A percentile compares a stretch with the other conserved stretches of the same genome.
Evolutionary conservation across 2,797 vertebrate genomes (phyloP).

Genomic region (Pygocentrus nattereri): DNA sequence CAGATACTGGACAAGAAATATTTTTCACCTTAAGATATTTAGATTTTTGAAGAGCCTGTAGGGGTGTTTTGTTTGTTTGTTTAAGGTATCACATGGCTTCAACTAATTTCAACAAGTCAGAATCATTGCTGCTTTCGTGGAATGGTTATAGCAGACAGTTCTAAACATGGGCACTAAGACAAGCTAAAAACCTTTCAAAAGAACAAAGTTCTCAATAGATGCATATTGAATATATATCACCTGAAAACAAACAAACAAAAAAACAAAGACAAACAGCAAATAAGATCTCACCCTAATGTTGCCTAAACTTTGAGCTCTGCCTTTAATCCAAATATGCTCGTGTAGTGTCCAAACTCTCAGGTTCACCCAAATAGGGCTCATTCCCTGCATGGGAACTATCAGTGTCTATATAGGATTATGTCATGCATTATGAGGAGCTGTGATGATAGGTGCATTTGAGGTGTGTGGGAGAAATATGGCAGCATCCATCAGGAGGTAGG

Average conservation of each 20-base stretch:
- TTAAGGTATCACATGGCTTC: too few relatives aligned
- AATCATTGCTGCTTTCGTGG: too few relatives aligned
- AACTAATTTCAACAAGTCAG: too few relatives aligned
- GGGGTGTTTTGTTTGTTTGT: background rate
- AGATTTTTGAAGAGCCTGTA: background rate
- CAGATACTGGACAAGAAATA: background rate
- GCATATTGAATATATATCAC: background rate
- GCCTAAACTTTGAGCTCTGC: background rate
- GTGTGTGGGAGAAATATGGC: constrained; percentile 75
- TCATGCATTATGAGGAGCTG: constrained; percentile 66
- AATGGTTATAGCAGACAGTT: background rate
- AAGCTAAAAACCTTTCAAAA: background rate
- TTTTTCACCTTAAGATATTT: background rate
- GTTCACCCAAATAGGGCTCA: constrained; percentile 51
- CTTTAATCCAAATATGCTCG: background rate
- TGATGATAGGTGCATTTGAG: constrained; percentile 64
- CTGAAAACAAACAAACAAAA: background rate
- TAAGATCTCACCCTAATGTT: background rate
- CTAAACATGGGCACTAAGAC: background rate
- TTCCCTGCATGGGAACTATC: constrained; percentile 73
- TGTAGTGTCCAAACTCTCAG: constrained; percentile 12
- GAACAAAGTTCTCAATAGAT: background rate
- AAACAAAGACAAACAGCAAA: background rate
- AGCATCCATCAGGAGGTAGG: constrained; percentile 65
- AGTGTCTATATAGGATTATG: constrained; percentile 69